Evolutionary conservation across 2,888 invertebrate species (phyloP).

Genomic region (Alviniconcha strummeri): DNA sequence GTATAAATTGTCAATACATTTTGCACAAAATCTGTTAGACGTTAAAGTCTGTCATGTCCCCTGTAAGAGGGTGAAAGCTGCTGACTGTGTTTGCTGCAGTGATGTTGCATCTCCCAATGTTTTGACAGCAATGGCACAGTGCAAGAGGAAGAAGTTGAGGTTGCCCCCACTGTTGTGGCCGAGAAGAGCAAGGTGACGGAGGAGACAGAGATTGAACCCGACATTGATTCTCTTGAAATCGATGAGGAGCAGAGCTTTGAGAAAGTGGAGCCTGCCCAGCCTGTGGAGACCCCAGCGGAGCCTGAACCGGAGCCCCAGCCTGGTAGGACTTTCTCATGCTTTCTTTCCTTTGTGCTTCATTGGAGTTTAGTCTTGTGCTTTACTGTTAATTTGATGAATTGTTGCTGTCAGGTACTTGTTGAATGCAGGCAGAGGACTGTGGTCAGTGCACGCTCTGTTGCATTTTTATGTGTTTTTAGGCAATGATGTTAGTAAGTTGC

Average conservation of each 20-base stretch:
- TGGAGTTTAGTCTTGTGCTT: too few relatives aligned
- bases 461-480: too few relatives aligned
- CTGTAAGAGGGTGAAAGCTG: too few relatives aligned
- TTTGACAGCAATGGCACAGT: constrained; percentile 63
- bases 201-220: constrained; percentile 38
- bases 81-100: too few relatives aligned
- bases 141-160: constrained; percentile 62
- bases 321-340: constrained; percentile 44
- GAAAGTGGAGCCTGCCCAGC: constrained; percentile 57
- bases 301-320: constrained; percentile 55
- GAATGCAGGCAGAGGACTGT: too few relatives aligned
- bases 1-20: too few relatives aligned
- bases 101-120: not conserved
- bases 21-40: too few relatives aligned
- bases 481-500: constrained; percentile 45
- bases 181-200: constrained; percentile 40
- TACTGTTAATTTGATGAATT: too few relatives aligned
- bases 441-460: too few relatives aligned
- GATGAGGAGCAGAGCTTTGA: constrained; percentile 41
- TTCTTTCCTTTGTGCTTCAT: not conserved
- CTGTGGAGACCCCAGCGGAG: constrained; percentile 35
- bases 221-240: constrained; percentile 43
- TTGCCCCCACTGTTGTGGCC: constrained; percentile 47
- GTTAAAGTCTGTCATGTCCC: too few relatives aligned
- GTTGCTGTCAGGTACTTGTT: too few relatives aligned